phyloP scores from a whole-genome alignment of 2,113 vertebrate genomes.

The Nothobranchius kuhntae region DNA sequence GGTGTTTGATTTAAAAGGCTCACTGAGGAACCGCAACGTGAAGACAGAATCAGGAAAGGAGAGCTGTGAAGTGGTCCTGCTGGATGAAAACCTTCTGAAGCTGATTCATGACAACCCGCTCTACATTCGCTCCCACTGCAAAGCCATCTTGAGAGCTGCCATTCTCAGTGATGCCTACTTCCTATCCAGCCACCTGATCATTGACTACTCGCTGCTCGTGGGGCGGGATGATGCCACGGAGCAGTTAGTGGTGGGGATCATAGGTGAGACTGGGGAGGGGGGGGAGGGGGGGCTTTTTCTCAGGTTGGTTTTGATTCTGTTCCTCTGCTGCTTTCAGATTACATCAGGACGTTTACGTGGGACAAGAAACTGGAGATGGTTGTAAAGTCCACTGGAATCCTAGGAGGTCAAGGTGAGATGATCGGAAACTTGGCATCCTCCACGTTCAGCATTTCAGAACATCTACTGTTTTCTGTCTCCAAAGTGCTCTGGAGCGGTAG shows the following conservation, averaged over 20 bases:
- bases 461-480: too few species aligned
- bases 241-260: slow-evolving; percentile 96
- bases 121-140: slow-evolving; percentile 97
- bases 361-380: slow-evolving; percentile 99
- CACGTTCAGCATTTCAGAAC: too few species aligned
- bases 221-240: slow-evolving; percentile 92
- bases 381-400: slow-evolving; percentile 96
- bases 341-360: slow-evolving; percentile 98
- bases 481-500: too few species aligned
- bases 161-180: slow-evolving; percentile 98
- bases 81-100: slow-evolving; percentile 97
- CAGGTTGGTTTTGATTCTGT: not conserved
- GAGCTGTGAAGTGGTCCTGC: slow-evolving; percentile 95
- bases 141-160: slow-evolving; percentile 92
- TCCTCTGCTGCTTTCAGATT: slow-evolving; percentile 79
- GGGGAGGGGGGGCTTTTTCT: not conserved
- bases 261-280: slow-evolving; percentile 83
- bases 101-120: slow-evolving; percentile 96
- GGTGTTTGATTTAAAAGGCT: slow-evolving; percentile 99
- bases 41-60: slow-evolving; percentile 98
- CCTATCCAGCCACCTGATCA: slow-evolving; percentile 97
- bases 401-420: slow-evolving; percentile 92
- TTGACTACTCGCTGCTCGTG: slow-evolving; percentile 96
- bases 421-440: too few species aligned
- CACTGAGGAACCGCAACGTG: slow-evolving; percentile 95